Conservation (phyloP, 2,113 vertebrate genomes). For the Salvator merianae region DNA sequence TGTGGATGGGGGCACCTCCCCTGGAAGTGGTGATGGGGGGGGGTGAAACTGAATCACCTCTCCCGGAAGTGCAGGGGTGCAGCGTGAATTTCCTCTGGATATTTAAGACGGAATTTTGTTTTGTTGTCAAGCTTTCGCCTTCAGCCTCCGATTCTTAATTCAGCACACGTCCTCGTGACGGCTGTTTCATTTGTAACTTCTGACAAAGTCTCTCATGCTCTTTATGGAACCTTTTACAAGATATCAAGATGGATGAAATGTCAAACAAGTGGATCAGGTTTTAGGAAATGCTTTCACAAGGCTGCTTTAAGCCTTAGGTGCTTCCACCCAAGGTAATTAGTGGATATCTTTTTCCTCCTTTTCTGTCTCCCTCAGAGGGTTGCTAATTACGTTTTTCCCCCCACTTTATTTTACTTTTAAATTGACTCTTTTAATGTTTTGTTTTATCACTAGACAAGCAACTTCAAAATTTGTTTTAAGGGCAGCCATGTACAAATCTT, state of each 20-base stretch:
- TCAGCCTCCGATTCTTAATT: constrained; percentile 40
- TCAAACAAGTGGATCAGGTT: not conserved
- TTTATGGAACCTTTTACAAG: constrained; percentile 48
- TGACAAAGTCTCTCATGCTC: constrained; percentile 28
- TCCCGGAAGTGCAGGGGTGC: too few relatives aligned
- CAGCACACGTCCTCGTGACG: constrained; percentile 6
- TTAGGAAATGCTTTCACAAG: not conserved
- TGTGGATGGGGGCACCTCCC: too few relatives aligned
- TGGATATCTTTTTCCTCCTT: not conserved
- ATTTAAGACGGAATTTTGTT: constrained; percentile 8
- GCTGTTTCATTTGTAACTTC: constrained; percentile 51
- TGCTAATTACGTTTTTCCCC: too few relatives aligned
- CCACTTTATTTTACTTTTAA: too few relatives aligned
- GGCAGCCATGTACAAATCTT: too few relatives aligned
- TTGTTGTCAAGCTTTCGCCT: not conserved
- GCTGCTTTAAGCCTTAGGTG: not conserved
- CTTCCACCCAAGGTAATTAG: not conserved
- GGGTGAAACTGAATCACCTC: too few relatives aligned
- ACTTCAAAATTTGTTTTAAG: too few relatives aligned
- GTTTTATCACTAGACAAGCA: too few relatives aligned
- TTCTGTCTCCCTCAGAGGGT: too few relatives aligned
- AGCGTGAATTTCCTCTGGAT: constrained; percentile 17
- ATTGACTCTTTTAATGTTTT: too few relatives aligned
- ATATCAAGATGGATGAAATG: constrained; percentile 1
- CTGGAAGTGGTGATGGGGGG: too few relatives aligned